Evolutionary conservation across 2,888 invertebrate genomes (phyloP).

Genomic region (Dolichopus griseipennis): DNA sequence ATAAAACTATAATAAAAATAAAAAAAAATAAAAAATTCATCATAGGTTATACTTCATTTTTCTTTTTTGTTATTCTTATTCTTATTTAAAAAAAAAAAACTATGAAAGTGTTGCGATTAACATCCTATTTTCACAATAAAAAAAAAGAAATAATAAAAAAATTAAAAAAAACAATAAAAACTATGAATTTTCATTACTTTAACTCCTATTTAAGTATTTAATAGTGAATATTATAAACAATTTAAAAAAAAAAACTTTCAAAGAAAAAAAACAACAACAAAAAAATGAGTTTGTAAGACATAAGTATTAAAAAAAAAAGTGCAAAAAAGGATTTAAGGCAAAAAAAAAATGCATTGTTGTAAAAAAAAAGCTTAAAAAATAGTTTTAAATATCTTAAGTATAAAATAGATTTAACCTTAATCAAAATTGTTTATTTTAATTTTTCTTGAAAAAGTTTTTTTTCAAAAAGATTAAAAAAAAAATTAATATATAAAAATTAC

Average conservation of each 20-base stretch:
- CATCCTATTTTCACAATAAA: background rate
- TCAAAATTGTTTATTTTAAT: background rate
- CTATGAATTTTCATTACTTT: background rate
- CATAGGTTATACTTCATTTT: no score
- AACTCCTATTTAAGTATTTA: background rate
- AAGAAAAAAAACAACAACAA: no score
- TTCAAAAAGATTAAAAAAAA: no score
- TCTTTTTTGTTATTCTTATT: background rate
- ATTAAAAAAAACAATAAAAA: background rate
- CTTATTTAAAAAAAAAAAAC: background rate
- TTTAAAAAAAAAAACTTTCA: no score
- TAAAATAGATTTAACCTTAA: background rate
- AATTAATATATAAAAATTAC: no score
- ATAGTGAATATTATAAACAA: no score
- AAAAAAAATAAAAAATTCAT: no score
- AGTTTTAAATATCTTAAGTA: background rate
- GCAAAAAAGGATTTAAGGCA: background rate
- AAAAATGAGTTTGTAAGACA: no score
- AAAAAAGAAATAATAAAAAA: background rate
- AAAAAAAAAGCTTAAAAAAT: background rate
- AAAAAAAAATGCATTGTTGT: background rate
- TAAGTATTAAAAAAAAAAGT: background rate
- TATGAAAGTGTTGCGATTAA: slow-evolving; percentile 6
- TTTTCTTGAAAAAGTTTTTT: background rate
- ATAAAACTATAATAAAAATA: background rate